These are phyloP conservation scores for Zalophus californianus DNA, from an alignment of 2,797 vertebrate species.

Conservation along the genomic window DNA sequence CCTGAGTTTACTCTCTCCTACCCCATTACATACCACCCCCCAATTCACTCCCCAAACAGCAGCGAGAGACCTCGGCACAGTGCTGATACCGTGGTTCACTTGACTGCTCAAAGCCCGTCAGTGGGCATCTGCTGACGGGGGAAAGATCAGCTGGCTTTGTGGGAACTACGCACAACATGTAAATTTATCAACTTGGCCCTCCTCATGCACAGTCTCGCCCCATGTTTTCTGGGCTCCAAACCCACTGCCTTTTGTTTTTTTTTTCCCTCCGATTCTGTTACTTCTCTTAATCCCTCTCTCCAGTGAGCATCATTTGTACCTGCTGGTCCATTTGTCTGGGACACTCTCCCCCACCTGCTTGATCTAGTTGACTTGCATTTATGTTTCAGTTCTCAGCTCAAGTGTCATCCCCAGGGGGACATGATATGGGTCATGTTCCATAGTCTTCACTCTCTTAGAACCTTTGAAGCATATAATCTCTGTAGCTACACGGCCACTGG, in stretches of 20 bases:
- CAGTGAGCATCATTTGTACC: neutral
- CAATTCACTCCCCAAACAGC: accelerated
- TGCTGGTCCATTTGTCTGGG: neutral
- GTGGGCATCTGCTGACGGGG: accelerated
- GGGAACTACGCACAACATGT: accelerated
- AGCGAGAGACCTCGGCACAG: no score
- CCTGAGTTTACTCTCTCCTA: neutral
- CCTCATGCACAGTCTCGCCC: accelerated
- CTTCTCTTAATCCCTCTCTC: neutral
- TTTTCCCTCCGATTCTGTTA: neutral
- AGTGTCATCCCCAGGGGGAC: neutral
- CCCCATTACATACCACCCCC: accelerated
- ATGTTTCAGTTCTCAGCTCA: neutral
- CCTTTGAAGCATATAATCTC: neutral
- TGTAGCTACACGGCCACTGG: neutral
- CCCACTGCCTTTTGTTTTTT: neutral
- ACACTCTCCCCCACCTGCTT: neutral
- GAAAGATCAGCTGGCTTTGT: accelerated
- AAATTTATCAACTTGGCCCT: accelerated
- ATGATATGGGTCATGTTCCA: accelerated
- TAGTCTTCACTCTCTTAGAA: neutral
- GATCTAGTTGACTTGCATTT: neutral
- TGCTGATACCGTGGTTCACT: accelerated
- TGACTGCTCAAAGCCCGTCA: no score
- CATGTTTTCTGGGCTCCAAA: neutral